Evolutionary conservation across 1,140 invertebrate species (phyloP).

Genomic region (Ridgeia piscesae): DNA sequence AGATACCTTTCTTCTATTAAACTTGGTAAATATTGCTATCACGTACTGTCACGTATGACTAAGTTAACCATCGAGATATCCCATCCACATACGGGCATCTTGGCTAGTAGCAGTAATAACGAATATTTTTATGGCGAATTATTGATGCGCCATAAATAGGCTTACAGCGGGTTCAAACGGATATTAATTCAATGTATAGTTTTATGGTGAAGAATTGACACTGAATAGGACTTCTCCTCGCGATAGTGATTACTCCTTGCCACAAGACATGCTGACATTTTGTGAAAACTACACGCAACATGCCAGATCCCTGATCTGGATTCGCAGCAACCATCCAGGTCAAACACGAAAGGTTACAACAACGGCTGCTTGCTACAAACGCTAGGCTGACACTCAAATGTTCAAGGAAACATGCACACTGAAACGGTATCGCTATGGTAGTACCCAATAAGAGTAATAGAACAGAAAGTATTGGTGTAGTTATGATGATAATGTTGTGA

Average conservation of each 20-base stretch:
- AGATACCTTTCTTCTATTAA: neutral
- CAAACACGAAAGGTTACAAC: neutral
- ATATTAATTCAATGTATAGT: neutral
- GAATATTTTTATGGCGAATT: too few species aligned
- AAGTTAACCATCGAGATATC: neutral
- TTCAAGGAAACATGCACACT: too few species aligned
- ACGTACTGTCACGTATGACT: neutral
- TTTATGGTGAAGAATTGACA: neutral
- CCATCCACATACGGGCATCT: too few species aligned
- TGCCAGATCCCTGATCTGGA: neutral
- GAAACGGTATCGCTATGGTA: neutral
- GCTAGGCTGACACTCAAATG: neutral
- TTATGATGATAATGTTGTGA: too few species aligned
- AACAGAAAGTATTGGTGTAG: too few species aligned
- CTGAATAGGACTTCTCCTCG: neutral
- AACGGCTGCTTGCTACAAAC: neutral
- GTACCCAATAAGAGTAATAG: too few species aligned
- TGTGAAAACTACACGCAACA: neutral
- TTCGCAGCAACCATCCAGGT: neutral
- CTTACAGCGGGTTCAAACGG: neutral
- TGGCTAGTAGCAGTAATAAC: too few species aligned
- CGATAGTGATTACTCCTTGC: neutral
- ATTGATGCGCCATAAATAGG: neutral
- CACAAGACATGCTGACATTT: neutral
- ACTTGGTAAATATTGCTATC: neutral